Evolutionary conservation across 1,140 invertebrate species (phyloP), one percentile per base, ranked within the genome.

Genomic region (Neodiprion virginianus): DNA sequence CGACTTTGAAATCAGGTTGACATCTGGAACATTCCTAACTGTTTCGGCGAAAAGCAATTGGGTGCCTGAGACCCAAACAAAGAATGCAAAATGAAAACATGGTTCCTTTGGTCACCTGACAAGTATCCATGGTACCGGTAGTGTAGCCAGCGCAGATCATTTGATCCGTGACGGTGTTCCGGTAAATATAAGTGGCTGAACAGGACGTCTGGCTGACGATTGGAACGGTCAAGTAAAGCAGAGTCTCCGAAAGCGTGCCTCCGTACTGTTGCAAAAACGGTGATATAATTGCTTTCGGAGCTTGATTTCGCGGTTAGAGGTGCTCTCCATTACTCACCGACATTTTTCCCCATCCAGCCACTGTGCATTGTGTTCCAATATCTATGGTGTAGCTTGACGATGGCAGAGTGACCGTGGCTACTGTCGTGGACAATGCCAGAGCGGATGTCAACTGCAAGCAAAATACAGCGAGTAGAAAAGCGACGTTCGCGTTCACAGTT

Each of bases 331-430:
- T 49, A 21, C 89, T 84, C 82, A 90, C 90, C 72, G 78, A 76
- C 40, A 76, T 82, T 23, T 87, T 77, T 11, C 91, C 90, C 92
- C 92, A 93, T 21, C 92, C 93, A 12, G 92, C 89, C 47, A 92
- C 90, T 73, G 88, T 87, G 10, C 72, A 76, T 8, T 49, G 23
- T 9, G 40, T 48, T n/a, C 69, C 78, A 9, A 48, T 9, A 8
- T 28, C 17, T n/a, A 77, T 21, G 5, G 21, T 12, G 11, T 53
- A 73, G 7, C 76, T 71, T 5, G 74, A 5, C 23, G 50, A 5
- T 1, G 85, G 79, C 48, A 87, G 67, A 14, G 23, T 1, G 23
- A 85, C 72, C 9, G 78, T 61, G 71, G 80, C 77, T n/a, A 80
- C 75, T 8, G 53, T 72, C 17, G 71, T 49, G 23, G 72, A 77